A percentile compares a stretch with the other conserved stretches of the same genome.
Conservation (phyloP, 2,113 vertebrate genomes). For the Pandion haliaetus region DNA sequence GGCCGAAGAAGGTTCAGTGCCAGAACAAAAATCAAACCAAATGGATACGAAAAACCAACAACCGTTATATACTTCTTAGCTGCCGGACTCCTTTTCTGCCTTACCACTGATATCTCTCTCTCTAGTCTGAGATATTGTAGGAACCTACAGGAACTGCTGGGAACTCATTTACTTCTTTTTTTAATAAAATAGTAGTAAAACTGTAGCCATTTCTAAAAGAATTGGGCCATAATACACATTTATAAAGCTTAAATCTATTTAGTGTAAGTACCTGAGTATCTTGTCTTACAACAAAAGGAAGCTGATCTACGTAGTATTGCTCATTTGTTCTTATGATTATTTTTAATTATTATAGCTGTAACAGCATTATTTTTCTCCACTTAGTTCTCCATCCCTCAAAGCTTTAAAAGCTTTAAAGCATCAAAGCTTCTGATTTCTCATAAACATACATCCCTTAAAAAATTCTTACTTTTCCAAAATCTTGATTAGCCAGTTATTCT, state of each 20-base stretch:
- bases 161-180: neutral
- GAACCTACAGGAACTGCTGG: neutral
- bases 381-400: neutral
- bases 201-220: neutral
- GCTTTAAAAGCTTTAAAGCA: neutral
- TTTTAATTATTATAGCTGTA: neutral
- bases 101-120: neutral
- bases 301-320: neutral
- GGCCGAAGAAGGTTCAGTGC: neutral
- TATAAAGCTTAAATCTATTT: neutral
- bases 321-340: neutral
- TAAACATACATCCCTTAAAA: neutral
- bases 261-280: neutral
- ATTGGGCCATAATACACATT: neutral
- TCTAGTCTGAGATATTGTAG: neutral
- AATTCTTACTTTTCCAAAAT: neutral
- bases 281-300: neutral
- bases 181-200: neutral
- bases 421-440: neutral
- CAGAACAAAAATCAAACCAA: neutral
- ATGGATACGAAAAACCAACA: neutral
- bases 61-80: neutral
- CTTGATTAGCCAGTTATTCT: neutral
- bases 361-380: neutral
- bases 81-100: neutral